Evolutionary conservation across 2,888 invertebrate genomes (phyloP).

Genomic region (Trichopoda pennipes): DNA sequence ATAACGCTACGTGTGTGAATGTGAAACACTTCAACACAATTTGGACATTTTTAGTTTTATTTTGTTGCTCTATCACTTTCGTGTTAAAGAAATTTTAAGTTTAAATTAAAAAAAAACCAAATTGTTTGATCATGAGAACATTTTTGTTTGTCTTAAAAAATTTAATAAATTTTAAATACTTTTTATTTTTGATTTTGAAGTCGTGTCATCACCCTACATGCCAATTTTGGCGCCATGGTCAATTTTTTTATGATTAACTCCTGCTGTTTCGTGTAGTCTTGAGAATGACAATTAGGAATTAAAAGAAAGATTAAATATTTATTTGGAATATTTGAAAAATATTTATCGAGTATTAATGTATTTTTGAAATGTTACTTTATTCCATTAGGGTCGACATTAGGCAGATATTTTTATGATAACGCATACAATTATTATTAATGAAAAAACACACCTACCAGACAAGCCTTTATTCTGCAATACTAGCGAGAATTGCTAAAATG

Average conservation of each 20-base stretch:
- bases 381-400: too few species aligned
- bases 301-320: conserved; percentile 6
- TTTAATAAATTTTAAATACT: conserved; percentile 41
- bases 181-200: not conserved
- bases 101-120: not conserved
- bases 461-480: too few species aligned
- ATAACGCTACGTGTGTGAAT: conserved; percentile 54
- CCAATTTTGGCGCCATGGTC: conserved; percentile 41
- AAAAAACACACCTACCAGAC: too few species aligned
- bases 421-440: too few species aligned
- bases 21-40: conserved; percentile 49
- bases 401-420: too few species aligned
- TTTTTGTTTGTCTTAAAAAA: conserved; percentile 13
- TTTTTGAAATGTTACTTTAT: not conserved
- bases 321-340: not conserved
- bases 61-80: not conserved
- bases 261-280: conserved; percentile 35
- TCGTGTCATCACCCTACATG: not conserved
- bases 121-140: conserved; percentile 21
- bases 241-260: conserved; percentile 35
- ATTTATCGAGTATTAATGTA: not conserved
- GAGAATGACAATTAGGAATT: conserved; percentile 9
- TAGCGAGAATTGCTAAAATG: too few species aligned
- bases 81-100: not conserved
- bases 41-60: not conserved